These are phyloP conservation scores for Ciconia nigra DNA, from an alignment of 2,797 vertebrate genomes.

Conservation along the genomic window DNA sequence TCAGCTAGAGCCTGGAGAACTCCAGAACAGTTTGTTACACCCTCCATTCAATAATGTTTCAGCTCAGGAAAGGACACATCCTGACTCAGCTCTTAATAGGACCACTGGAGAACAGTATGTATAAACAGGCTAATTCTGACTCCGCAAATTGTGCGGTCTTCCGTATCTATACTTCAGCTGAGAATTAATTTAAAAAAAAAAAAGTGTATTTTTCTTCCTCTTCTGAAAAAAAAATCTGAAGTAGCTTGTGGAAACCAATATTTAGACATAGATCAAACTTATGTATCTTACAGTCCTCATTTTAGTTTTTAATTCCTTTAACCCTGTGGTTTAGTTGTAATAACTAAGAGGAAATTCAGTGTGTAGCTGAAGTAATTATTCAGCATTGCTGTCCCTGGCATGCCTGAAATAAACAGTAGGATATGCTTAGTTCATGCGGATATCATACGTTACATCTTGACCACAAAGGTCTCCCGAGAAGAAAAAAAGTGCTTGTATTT, in stretches of 20 bases:
- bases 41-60: not conserved
- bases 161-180: not conserved
- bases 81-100: not conserved
- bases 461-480: not conserved
- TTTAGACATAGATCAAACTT: not conserved
- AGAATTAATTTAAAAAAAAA: not conserved
- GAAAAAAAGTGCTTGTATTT: not conserved
- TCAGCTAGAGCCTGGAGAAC: not conserved
- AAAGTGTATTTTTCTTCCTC: not conserved
- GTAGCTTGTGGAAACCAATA: not conserved
- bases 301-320: not conserved
- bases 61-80: not conserved
- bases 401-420: not conserved
- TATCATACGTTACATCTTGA: not conserved
- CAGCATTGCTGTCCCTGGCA: not conserved
- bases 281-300: rapidly evolving
- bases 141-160: not conserved
- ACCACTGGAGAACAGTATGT: not conserved
- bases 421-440: not conserved
- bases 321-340: not conserved
- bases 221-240: not conserved
- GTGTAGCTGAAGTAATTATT: not conserved
- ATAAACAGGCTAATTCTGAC: not conserved
- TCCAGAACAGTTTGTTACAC: not conserved
- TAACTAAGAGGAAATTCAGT: not conserved